phyloP scores from a whole-genome alignment of 2,113 vertebrate genomes.

The Prunella fulvescens region DNA sequence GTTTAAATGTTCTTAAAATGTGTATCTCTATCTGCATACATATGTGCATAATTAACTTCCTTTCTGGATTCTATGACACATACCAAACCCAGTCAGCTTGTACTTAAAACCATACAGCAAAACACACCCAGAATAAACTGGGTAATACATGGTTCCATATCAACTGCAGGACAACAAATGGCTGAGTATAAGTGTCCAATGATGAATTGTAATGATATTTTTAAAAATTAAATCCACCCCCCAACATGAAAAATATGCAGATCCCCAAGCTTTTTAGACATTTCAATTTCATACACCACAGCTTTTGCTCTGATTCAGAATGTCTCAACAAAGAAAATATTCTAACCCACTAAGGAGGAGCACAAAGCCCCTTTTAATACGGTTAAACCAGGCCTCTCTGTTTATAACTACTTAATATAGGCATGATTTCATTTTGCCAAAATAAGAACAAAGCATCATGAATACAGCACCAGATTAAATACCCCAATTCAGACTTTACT shows the following conservation, averaged over 20 bases:
- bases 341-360: background rate
- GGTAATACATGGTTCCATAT: background rate
- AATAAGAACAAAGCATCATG: background rate
- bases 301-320: background rate
- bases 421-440: background rate
- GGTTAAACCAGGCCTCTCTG: background rate
- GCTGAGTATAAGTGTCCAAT: background rate
- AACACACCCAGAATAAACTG: background rate
- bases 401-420: background rate
- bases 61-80: background rate
- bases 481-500: background rate
- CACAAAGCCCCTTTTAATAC: background rate
- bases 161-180: background rate
- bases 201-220: background rate
- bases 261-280: background rate
- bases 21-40: accelerated
- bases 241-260: background rate
- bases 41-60: background rate
- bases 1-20: background rate
- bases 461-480: background rate
- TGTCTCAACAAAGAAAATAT: background rate
- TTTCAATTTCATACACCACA: background rate
- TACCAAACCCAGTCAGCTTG: background rate
- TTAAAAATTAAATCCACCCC: background rate
- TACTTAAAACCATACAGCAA: background rate